Percentiles rank a stretch among this genome's conserved stretches.
Conservation (phyloP, 2,797 vertebrate genomes). For the Todus mexicanus region DNA sequence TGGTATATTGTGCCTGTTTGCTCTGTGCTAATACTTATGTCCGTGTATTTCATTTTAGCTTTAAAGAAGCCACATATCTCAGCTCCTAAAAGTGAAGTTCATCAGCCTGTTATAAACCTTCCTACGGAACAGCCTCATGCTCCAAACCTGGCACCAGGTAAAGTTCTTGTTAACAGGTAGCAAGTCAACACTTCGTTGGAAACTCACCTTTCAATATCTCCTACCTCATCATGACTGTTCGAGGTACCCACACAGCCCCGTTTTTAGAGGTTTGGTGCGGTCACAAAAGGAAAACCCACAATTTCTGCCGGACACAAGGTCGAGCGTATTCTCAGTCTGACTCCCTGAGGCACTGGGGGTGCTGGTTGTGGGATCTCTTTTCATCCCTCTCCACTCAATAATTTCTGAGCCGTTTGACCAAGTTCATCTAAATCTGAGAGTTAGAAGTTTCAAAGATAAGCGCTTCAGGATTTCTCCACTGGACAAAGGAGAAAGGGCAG, state of each 20-base stretch:
- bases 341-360: not conserved
- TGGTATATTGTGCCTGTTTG: not conserved
- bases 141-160: constrained; percentile 72
- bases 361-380: rapidly evolving
- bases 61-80: constrained; percentile 73
- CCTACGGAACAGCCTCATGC: constrained; percentile 68
- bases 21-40: constrained; percentile 20
- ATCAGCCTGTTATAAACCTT: constrained; percentile 38
- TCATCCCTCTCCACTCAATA: rapidly evolving
- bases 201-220: not conserved
- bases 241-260: not conserved
- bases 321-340: not conserved
- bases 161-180: not conserved
- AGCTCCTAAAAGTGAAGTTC: constrained; percentile 57
- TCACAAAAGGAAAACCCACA: not conserved
- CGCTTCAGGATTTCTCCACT: not conserved
- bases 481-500: not conserved
- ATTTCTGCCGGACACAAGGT: not conserved
- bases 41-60: constrained; percentile 58
- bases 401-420: not conserved
- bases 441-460: not conserved
- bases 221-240: rapidly evolving
- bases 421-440: not conserved
- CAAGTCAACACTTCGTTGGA: rapidly evolving
- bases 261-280: not conserved